Evolutionary conservation across 2,888 invertebrate genomes (phyloP).

Genomic region (Schizaphis graminum): DNA sequence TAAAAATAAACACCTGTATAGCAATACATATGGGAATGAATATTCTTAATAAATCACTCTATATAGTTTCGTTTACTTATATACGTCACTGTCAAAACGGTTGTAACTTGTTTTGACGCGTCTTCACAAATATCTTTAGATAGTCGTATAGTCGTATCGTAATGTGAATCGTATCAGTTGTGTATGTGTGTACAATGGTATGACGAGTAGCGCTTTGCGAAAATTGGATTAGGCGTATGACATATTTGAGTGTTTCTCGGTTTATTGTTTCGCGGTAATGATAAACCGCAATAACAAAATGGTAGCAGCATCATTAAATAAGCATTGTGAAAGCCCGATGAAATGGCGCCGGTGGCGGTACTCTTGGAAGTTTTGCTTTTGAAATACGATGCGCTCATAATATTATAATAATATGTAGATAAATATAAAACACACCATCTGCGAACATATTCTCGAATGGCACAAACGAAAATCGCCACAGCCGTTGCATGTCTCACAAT

Average conservation of each 20-base stretch:
- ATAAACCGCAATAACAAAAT: constrained; percentile 39
- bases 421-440: background rate
- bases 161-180: constrained; percentile 6
- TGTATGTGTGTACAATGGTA: background rate
- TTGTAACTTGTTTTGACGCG: background rate
- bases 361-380: constrained; percentile 36
- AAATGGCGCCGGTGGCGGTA: background rate
- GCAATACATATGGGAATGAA: background rate
- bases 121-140: background rate
- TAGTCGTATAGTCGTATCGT: too few relatives aligned
- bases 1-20: background rate
- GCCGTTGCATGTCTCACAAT: background rate
- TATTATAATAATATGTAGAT: background rate
- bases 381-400: constrained; percentile 22
- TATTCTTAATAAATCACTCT: background rate
- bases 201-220: background rate
- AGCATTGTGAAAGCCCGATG: background rate
- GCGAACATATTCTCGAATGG: background rate
- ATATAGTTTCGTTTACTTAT: background rate
- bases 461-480: constrained; percentile 13
- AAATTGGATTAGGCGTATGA: constrained; percentile 47
- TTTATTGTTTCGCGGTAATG: constrained; percentile 39
- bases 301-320: constrained; percentile 40
- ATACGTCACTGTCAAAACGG: background rate
- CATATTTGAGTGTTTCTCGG: constrained; percentile 40